phyloP scores from a whole-genome alignment of 2,113 vertebrate genomes.

The Sinocyclocheilus rhinocerous region DNA sequence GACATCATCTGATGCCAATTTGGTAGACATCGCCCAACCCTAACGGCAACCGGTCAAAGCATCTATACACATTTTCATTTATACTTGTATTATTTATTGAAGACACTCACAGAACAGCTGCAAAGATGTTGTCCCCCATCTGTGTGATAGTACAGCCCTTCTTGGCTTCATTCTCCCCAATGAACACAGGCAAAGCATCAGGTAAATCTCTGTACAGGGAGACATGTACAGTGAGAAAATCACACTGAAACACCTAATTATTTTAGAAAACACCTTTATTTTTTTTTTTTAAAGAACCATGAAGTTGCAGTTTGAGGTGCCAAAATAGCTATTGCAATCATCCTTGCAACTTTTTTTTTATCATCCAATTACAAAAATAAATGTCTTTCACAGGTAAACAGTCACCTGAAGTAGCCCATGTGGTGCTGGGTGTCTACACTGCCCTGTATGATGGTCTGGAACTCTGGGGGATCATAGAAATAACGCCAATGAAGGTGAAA shows the following conservation, averaged over 20 bases:
- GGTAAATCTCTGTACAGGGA: constrained; percentile 82
- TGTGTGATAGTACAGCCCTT: constrained; percentile 87
- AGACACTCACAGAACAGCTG: constrained; percentile 88
- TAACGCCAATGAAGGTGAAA: constrained; percentile 93
- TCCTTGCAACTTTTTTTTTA: background rate
- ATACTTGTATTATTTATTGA: background rate
- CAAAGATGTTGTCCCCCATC: constrained; percentile 92
- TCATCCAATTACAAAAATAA: no score
- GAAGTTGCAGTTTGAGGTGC: background rate
- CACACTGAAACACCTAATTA: no score
- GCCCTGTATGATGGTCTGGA: constrained; percentile 88
- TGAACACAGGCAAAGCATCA: constrained; percentile 86
- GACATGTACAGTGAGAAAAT: background rate
- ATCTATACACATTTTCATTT: background rate
- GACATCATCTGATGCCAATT: no score
- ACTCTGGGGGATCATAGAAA: constrained; percentile 96
- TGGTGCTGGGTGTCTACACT: constrained; percentile 85
- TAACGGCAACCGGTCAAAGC: background rate
- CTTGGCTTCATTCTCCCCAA: constrained; percentile 90
- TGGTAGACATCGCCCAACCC: no score
- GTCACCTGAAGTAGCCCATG: constrained; percentile 95
- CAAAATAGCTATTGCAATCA: background rate
- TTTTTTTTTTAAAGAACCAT: no score
- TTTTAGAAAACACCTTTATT: no score
- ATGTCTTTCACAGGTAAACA: background rate